Evolutionary conservation across 2,888 invertebrate species (phyloP), one percentile per base, ranked within the genome.

Genomic region (Cheilosia vernalis): DNA sequence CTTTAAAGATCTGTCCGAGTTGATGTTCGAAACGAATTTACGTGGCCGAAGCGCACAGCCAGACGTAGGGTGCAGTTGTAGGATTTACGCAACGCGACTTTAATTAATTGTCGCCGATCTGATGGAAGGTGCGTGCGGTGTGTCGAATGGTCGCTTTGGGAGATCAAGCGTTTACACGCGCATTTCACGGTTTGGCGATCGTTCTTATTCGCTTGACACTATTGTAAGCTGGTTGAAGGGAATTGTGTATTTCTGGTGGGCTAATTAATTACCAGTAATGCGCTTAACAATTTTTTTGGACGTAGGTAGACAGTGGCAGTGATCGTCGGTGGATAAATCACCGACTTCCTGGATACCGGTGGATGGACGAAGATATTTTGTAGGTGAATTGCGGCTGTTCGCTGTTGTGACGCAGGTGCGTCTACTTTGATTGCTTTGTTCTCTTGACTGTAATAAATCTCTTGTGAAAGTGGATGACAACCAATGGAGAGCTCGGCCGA

Each of bases 81-180:
- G 83, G 83, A 73, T 80, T 74, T 80, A 80, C 80, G 83, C 79
- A 74, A 80, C 63, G 61, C 56, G 73, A 80, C 55, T 80, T 80
- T 69, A 74, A 73, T 73, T 73, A 74, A 79, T 79, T 69, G 67
- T 44, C 49, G 63, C 58, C 49, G 15, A 5, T 19, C 58, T 74
- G 27, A 37, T 24, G 66, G 60, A 80, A 55, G 60, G 73, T 51
- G 42, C 51, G 51, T 7, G 24, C 49, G 30, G 3, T 17, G 24
- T 0, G 63, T 15, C 15, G 19, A 42, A 49, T 21, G 37, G 44
- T 27, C 47, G 40, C 30, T 66, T 66, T 30, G 67, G 30, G 42
- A 64, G 47, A 27, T 58, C 47, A 49, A 66, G 58, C 66, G 66
- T 51, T 19, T 63, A 56, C 10, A 58, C 27, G 47, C 27, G 42